Base-by-base conservation (phyloP, 2,888 invertebrate species). In the Lottia scabra region DNA sequence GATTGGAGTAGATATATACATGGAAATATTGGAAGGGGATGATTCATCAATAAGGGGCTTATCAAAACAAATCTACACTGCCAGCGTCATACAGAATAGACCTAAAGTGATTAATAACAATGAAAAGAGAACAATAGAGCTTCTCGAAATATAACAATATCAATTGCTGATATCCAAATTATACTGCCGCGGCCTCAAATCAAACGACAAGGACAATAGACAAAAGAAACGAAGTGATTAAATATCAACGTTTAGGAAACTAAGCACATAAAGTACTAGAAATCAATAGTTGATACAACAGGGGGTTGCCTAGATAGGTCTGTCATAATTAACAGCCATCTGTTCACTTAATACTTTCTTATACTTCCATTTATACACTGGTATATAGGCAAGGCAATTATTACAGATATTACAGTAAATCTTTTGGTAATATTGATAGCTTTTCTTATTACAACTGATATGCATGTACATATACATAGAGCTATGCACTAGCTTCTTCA, bases 151-250 rank as follows among this genome's bases (percentile, higher is more conserved):
- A 56, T 56, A 56, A 56, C 56, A 56, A 56, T 56, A 56, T 56
- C 56, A 56, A 23, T 56, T 56, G 19, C 19, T 56, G 56, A 56
- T 56, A 56, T 56, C 56, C 56, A 56, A 56, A 56, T 56, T 56
- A 56, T 56, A 56, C 56, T 56, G 56, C 56, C 38, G 38, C 38
- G 38, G 38, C 38, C 38, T 38, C 38, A 38, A 38, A 38, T 56
- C 56, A 13, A 56, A 56, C 56, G 10, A 56, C 56, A 13, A 19
- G 19, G 56, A 56, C 56, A 56, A 56, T 56, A 56, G 56, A 56
- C 56, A 56, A 56, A 56, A 56, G 56, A 56, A 56, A 56, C 56
- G 38, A 38, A 56, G 56, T 56, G 56, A 56, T 56, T 56, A 56
- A 56, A 56, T 56, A 56, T 56, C 56, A 56, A 56, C 56, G 23